These are phyloP conservation scores for Cephalopachus bancanus DNA, from an alignment of 2,797 vertebrate species.

Conservation along the genomic window DNA sequence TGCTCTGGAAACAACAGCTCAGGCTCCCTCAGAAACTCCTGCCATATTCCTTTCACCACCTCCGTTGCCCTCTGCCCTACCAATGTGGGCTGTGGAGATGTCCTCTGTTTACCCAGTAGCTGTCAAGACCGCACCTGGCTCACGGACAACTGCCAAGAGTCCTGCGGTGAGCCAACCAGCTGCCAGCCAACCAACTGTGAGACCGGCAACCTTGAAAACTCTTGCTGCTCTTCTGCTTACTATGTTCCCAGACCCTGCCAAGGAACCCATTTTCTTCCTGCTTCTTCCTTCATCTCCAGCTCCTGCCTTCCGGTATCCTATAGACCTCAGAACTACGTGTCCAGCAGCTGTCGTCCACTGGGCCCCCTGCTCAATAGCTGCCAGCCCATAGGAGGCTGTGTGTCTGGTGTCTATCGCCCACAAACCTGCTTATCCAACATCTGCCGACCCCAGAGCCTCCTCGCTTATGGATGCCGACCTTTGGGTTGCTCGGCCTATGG, in stretches of 20 bases:
- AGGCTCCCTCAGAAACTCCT: constrained; percentile 2
- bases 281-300: neutral
- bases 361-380: neutral
- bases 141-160: constrained; percentile 56
- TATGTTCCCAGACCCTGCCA: constrained; percentile 59
- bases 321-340: constrained; percentile 17
- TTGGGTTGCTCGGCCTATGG: neutral
- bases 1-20: constrained; percentile 51
- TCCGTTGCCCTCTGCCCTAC: neutral
- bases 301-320: constrained; percentile 43
- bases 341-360: constrained; percentile 15
- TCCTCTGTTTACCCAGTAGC: constrained; percentile 33
- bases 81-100: neutral
- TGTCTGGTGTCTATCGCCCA: neutral
- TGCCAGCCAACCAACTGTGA: neutral
- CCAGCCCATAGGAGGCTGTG: neutral
- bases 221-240: neutral
- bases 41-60: neutral
- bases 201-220: neutral
- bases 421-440: neutral
- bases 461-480: constrained; percentile 34
- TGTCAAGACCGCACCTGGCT: constrained; percentile 55
- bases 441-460: neutral
- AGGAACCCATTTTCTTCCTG: constrained; percentile 27
- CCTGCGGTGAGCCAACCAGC: neutral